phyloP scores from a whole-genome alignment of 1,140 invertebrate species.

The Nylanderia fulva region DNA sequence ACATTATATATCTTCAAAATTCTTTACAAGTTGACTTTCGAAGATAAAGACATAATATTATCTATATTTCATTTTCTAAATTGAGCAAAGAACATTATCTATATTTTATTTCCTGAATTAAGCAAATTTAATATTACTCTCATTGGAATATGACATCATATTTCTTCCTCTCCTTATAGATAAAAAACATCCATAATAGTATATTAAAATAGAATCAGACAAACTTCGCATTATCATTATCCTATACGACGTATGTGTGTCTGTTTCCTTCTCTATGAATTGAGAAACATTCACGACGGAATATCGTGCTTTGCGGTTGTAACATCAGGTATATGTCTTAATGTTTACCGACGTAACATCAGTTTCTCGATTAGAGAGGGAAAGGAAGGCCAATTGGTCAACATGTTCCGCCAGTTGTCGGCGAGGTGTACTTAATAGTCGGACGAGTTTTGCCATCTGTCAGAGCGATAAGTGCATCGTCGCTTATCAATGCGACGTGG shows the following conservation, averaged over 20 bases:
- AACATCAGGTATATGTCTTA: constrained; percentile 50
- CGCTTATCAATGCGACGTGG: constrained; percentile 16
- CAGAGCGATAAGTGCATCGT: not conserved
- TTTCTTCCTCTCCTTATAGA: no score
- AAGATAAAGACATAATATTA: no score
- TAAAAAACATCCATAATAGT: no score
- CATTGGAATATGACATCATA: not conserved
- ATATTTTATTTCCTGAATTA: no score
- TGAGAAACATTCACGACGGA: not conserved
- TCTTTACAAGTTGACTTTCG: no score
- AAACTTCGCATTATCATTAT: not conserved
- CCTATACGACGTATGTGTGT: no score
- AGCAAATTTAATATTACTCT: not conserved
- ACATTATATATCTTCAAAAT: no score
- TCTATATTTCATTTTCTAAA: no score
- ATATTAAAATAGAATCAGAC: no score
- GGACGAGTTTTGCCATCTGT: not conserved
- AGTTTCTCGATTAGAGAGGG: constrained; percentile 59
- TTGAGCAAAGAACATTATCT: not conserved
- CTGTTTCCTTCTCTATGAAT: not conserved
- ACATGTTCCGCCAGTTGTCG: constrained; percentile 19
- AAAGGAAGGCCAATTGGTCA: constrained; percentile 2
- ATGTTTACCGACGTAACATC: constrained; percentile 54
- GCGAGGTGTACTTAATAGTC: not conserved
- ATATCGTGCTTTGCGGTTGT: constrained; percentile 9